Percentiles rank a stretch among this genome's conserved stretches.
These are phyloP conservation scores for Excalfactoria chinensis DNA, from an alignment of 2,113 vertebrate genomes.

Conservation along the genomic window DNA sequence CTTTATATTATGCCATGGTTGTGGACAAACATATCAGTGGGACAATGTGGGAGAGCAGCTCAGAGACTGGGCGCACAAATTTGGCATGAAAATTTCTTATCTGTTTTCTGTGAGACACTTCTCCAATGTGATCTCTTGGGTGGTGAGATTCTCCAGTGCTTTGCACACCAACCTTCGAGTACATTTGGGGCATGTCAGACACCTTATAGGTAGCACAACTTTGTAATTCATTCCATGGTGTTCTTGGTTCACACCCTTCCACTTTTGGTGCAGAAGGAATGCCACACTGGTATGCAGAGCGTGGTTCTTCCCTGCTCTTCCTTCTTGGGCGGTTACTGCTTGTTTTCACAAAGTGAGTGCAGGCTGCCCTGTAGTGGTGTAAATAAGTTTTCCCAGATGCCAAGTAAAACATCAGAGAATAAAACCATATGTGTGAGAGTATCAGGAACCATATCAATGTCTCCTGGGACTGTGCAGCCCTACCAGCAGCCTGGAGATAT, in stretches of 20 bases:
- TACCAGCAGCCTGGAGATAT: not conserved
- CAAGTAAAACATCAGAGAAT: not conserved
- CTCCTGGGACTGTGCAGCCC: not conserved
- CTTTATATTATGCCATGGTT: not conserved
- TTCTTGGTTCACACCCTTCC: not conserved
- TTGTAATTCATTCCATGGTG: not conserved
- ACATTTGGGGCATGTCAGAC: not conserved
- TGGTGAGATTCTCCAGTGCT: not conserved
- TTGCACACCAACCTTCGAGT: not conserved
- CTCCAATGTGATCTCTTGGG: fast-evolving
- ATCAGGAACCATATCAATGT: not conserved
- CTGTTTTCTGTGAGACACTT: not conserved
- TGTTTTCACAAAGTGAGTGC: not conserved
- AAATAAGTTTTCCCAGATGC: not conserved
- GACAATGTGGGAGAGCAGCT: not conserved
- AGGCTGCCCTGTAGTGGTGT: not conserved
- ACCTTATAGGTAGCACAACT: not conserved
- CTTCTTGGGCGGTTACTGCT: conserved; percentile 24
- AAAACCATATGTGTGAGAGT: not conserved
- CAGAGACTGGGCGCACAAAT: not conserved
- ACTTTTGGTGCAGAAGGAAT: not conserved
- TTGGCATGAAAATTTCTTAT: not conserved
- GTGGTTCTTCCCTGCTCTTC: not conserved
- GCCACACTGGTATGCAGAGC: not conserved
- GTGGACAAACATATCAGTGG: not conserved